Conservation (phyloP, 2,888 invertebrate species). For the Zaprionus lineosus region DNA sequence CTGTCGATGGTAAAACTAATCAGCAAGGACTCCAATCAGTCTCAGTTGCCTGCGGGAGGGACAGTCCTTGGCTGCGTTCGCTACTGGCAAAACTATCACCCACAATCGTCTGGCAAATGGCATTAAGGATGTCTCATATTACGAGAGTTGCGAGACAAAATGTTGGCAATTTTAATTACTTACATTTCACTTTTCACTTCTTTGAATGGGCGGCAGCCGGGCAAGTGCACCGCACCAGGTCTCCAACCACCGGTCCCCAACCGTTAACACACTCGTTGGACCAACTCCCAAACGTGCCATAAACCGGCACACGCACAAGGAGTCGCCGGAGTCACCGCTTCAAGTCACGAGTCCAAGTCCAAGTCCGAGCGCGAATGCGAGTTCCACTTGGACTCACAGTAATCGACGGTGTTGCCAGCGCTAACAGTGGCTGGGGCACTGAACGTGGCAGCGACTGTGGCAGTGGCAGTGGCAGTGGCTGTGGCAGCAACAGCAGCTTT, state of each 20-base stretch:
- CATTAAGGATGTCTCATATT: slow-evolving; percentile 44
- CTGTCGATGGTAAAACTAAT: slow-evolving; percentile 28
- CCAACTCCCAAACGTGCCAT: slow-evolving; percentile 61
- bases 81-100: slow-evolving; percentile 21
- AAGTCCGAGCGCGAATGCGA: neutral
- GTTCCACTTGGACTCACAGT: slow-evolving; percentile 14
- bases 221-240: slow-evolving; percentile 56
- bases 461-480: neutral
- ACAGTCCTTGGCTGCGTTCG: too few species aligned
- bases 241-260: slow-evolving; percentile 4
- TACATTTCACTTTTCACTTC: slow-evolving; percentile 66
- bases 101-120: slow-evolving; percentile 33
- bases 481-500: slow-evolving; percentile 49
- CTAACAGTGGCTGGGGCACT: too few species aligned
- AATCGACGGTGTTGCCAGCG: too few species aligned
- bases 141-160: slow-evolving; percentile 45
- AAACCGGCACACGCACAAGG: slow-evolving; percentile 59
- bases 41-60: too few species aligned
- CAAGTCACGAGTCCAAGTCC: slow-evolving; percentile 24
- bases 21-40: slow-evolving; percentile 19
- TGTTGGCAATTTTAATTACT: slow-evolving; percentile 73
- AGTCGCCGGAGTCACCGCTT: slow-evolving; percentile 15
- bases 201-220: slow-evolving; percentile 59
- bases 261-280: neutral
- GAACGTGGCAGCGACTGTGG: neutral